These are phyloP conservation scores for Drosophila jambulina DNA, from an alignment of 1,140 invertebrate species.

Conservation along the genomic window DNA sequence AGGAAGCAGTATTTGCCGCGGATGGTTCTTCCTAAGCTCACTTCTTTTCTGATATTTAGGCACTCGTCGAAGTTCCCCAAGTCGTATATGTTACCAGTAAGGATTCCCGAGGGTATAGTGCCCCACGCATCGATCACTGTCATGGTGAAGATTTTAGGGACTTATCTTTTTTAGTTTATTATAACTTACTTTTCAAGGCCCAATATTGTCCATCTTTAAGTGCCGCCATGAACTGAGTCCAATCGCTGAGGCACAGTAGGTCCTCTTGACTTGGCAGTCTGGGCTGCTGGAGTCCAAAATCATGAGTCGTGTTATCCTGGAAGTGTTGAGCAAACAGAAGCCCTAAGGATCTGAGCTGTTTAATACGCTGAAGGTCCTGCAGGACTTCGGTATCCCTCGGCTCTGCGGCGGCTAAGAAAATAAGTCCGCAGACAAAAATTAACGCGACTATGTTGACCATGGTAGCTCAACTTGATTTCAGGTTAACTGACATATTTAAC, in stretches of 20 bases:
- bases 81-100: slow-evolving; percentile 31
- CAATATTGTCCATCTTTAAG: slow-evolving; percentile 10
- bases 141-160: not conserved
- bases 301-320: not conserved
- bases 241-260: slow-evolving; percentile 14
- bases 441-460: slow-evolving; percentile 11
- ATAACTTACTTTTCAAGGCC: slow-evolving; percentile 36
- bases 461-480: not conserved
- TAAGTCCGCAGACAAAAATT: slow-evolving; percentile 11
- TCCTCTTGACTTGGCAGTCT: slow-evolving; percentile 2
- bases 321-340: slow-evolving; percentile 18
- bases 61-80: slow-evolving; percentile 69
- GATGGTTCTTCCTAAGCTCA: slow-evolving; percentile 2
- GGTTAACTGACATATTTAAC: too few species aligned
- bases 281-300: not conserved
- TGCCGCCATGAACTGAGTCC: not conserved
- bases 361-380: slow-evolving; percentile 5
- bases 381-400: not conserved
- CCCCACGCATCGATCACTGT: slow-evolving; percentile 55
- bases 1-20: slow-evolving; percentile 55
- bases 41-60: slow-evolving; percentile 19
- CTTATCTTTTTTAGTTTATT: accelerated
- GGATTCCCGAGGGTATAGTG: slow-evolving; percentile 14
- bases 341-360: slow-evolving; percentile 13
- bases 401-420: not conserved